A percentile compares a stretch with the other conserved stretches of the same genome.
These are phyloP conservation scores for Numenius arquata DNA, from an alignment of 2,113 vertebrate genomes.

Conservation along the genomic window DNA sequence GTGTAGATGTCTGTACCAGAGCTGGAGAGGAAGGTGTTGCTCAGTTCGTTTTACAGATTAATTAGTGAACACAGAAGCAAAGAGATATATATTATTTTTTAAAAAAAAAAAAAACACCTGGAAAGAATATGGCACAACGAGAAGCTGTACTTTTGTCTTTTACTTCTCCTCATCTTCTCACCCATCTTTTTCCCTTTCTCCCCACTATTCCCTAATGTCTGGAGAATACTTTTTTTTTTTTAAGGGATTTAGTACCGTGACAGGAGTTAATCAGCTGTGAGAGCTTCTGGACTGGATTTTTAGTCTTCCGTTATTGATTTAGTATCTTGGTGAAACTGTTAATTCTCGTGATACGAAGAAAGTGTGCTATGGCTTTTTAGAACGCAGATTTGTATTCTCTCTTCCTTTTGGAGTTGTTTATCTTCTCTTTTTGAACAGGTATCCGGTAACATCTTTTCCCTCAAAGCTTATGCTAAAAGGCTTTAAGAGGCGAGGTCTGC, in stretches of 20 bases:
- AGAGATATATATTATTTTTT: too few species aligned
- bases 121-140: neutral
- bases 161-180: neutral
- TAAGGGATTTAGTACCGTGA: neutral
- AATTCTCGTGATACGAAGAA: neutral
- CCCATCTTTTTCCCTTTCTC: neutral
- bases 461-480: neutral
- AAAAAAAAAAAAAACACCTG: too few species aligned
- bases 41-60: accelerated
- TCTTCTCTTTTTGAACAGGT: neutral
- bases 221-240: neutral
- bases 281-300: neutral
- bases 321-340: neutral
- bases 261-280: neutral
- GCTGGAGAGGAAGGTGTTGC: neutral
- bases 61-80: accelerated
- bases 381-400: accelerated
- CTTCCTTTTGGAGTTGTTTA: neutral
- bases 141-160: neutral
- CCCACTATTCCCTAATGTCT: neutral
- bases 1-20: too few species aligned
- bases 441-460: neutral
- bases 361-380: neutral
- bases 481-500: neutral
- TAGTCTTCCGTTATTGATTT: neutral